These are phyloP conservation scores for Xyliphius kryptos DNA, from an alignment of 2,113 vertebrate genomes.

Conservation along the genomic window DNA sequence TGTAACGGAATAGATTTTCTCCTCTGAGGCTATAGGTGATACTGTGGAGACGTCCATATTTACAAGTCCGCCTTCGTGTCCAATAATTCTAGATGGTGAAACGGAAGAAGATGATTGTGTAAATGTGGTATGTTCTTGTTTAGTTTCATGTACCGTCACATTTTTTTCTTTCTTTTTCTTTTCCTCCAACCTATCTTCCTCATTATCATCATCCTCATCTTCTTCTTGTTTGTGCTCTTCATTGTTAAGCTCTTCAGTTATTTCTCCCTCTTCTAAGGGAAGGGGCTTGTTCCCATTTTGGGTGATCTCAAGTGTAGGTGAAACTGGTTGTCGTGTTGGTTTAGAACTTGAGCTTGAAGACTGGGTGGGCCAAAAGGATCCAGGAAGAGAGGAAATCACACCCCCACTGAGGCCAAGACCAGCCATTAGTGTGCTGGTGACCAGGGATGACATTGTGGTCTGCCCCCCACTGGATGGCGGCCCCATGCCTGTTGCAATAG, in stretches of 20 bases:
- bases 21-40: too few species aligned
- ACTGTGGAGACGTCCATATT: too few species aligned
- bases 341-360: constrained; percentile 46
- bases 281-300: constrained; percentile 61
- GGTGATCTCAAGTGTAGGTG: constrained; percentile 62
- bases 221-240: too few species aligned
- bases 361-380: constrained; percentile 85
- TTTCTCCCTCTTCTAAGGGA: constrained; percentile 55
- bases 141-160: too few species aligned
- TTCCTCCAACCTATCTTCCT: too few species aligned
- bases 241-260: constrained; percentile 71
- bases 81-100: too few species aligned
- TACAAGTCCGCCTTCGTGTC: too few species aligned
- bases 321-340: constrained; percentile 51
- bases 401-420: constrained; percentile 88
- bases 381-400: constrained; percentile 90
- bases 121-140: too few species aligned
- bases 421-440: constrained; percentile 92
- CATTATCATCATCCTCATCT: too few species aligned
- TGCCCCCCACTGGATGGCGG: constrained; percentile 93
- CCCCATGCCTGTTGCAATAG: constrained; percentile 95
- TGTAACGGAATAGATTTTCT: too few species aligned
- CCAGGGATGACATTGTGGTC: constrained; percentile 88
- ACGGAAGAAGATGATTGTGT: too few species aligned
- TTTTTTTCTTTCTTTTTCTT: too few species aligned